Evolutionary conservation across 2,113 vertebrate species (phyloP), one percentile per base, ranked within the genome.

Genomic region (Plecturocebus donacophilus): DNA sequence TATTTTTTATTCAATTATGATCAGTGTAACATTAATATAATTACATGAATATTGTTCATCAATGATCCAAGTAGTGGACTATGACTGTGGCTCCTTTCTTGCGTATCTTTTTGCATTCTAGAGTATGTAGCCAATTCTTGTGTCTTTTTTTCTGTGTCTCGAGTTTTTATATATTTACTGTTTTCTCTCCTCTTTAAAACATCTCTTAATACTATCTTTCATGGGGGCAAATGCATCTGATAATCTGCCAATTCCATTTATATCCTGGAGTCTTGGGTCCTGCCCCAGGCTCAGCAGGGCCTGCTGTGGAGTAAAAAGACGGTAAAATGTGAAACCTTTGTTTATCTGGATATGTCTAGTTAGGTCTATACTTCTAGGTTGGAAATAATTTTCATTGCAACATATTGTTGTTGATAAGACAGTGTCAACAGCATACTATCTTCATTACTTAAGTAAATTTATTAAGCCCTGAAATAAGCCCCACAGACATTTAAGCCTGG

Each of bases 1-100:
- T 64, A 56, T 27, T 52, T 91, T 71, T 85, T 79, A 93, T 95
- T 81, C 32, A 79, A 84, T 79, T 85, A 40, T 88, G 19, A 85
- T 40, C 35, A 76, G n/a, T 21, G 23, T 45, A 84, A 61, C 16
- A 21, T 92, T 76, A 49, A 11, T 61, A 54, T 54, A 42, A 88
- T 49, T 56, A 1, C 75, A 75, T 49, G 76, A 71, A 76, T 71
- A 40, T 1, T 52, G 35, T 38, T 64, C 13, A 47, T 45, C 23
- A 11, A 25, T 58, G 82, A 82, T 30, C 11, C 35, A 35, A 23
- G 1, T 52, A 79, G 23, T 14, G 23, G 21, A 16, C 42, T 71
- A 23, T 6, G 40, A 32, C 58, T 35, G 38, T 42, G 32, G 12
- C 4, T 47, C 7, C 27, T 70, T 75, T 73, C 6, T 79, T 88